Percentiles rank a stretch among this genome's conserved stretches.
phyloP scores from a whole-genome alignment of 2,888 invertebrate species.

The Hirtodrosophila duncani region DNA sequence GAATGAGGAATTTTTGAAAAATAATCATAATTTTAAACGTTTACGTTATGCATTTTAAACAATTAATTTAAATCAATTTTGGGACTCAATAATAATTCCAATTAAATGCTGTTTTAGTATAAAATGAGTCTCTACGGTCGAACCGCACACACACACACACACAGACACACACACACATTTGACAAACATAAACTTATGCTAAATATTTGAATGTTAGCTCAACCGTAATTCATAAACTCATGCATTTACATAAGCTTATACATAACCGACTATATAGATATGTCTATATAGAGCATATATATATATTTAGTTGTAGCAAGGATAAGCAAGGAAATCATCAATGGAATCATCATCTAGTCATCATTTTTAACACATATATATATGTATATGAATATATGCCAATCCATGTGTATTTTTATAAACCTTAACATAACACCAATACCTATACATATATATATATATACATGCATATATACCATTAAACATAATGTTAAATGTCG shows the following conservation, averaged over 20 bases:
- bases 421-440: no score
- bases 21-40: constrained; percentile 17
- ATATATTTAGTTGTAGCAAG: constrained; percentile 33
- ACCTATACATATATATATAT: constrained; percentile 21
- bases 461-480: constrained; percentile 45
- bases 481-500: constrained; percentile 68
- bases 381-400: no score
- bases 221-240: constrained; percentile 51
- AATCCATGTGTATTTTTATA: no score
- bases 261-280: constrained; percentile 22
- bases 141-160: constrained; percentile 54
- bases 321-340: no score
- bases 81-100: constrained; percentile 49
- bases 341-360: constrained; percentile 66
- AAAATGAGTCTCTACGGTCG: constrained; percentile 66
- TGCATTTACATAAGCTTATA: constrained; percentile 43
- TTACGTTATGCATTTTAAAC: constrained; percentile 44
- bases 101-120: constrained; percentile 16
- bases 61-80: constrained; percentile 64
- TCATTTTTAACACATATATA: no score
- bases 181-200: constrained; percentile 17
- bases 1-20: background rate
- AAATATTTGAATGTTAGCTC: constrained; percentile 62
- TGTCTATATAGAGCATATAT: constrained; percentile 35
- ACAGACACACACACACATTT: constrained; percentile 21